phyloP scores from a whole-genome alignment of 1,140 invertebrate species.

The Caligus rogercresseyi region DNA sequence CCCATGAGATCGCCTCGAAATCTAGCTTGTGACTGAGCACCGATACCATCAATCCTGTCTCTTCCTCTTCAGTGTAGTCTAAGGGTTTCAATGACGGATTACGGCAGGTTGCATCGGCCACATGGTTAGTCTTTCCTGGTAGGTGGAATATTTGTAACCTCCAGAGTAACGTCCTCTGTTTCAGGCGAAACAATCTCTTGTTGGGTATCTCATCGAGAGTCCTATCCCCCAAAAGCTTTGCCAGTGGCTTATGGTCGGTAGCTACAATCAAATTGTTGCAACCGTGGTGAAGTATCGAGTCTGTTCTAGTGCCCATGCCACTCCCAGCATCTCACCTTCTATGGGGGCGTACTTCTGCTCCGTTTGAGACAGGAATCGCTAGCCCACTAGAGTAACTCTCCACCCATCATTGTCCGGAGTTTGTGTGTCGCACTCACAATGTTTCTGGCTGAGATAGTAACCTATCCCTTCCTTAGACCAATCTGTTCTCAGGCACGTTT shows the following conservation, averaged over 20 bases:
- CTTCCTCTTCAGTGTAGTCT: neutral
- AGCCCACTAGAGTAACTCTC: neutral
- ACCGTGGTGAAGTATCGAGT: conserved; percentile 9
- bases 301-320: conserved; percentile 19
- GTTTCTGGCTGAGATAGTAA: conserved; percentile 17
- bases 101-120: neutral
- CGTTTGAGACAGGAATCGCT: neutral
- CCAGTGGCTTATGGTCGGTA: conserved; percentile 18
- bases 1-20: neutral
- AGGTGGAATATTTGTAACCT: neutral
- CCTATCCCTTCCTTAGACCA: conserved; percentile 13
- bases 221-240: conserved; percentile 12
- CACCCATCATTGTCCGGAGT: neutral
- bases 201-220: conserved; percentile 9
- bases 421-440: conserved; percentile 15
- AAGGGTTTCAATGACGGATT: neutral
- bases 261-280: neutral
- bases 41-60: neutral
- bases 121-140: neutral
- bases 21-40: neutral
- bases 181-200: neutral
- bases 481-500: conserved; percentile 3
- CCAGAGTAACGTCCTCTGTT: conserved; percentile 7
- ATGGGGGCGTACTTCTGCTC: conserved; percentile 10
- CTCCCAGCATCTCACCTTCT: conserved; percentile 16